Evolutionary conservation across 2,797 vertebrate genomes (phyloP).

Genomic region (Sciaenops ocellatus): DNA sequence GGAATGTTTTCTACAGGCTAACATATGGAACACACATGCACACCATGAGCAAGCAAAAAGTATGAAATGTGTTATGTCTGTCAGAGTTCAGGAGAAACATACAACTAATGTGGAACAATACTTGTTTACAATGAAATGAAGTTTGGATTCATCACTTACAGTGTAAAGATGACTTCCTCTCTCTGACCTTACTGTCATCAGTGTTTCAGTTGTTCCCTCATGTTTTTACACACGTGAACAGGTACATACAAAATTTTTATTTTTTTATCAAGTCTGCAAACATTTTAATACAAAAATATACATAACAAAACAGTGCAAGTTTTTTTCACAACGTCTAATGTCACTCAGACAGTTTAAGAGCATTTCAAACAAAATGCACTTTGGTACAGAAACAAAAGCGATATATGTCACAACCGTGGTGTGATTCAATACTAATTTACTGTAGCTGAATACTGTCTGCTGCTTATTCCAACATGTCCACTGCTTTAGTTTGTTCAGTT

Average conservation of each 20-base stretch:
- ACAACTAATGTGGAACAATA: background rate
- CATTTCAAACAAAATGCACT: background rate
- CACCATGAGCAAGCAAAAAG: background rate
- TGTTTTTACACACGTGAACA: background rate
- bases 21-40: background rate
- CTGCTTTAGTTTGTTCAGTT: background rate
- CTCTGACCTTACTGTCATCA: background rate
- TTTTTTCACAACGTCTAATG: background rate
- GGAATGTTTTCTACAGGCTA: background rate
- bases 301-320: background rate
- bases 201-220: background rate
- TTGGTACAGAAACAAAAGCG: conserved; percentile 1
- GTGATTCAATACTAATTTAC: background rate
- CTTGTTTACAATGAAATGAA: background rate
- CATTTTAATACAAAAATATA: conserved; percentile 23
- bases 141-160: background rate
- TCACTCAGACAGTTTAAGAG: background rate
- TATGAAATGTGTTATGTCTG: too few species aligned
- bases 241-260: background rate
- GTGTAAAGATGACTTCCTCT: background rate
- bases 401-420: background rate
- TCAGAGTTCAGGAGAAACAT: too few species aligned
- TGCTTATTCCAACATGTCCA: background rate
- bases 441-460: background rate
- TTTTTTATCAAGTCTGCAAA: background rate